phyloP scores from a whole-genome alignment of 2,797 vertebrate species.

The Tauraco hartlaubi region DNA sequence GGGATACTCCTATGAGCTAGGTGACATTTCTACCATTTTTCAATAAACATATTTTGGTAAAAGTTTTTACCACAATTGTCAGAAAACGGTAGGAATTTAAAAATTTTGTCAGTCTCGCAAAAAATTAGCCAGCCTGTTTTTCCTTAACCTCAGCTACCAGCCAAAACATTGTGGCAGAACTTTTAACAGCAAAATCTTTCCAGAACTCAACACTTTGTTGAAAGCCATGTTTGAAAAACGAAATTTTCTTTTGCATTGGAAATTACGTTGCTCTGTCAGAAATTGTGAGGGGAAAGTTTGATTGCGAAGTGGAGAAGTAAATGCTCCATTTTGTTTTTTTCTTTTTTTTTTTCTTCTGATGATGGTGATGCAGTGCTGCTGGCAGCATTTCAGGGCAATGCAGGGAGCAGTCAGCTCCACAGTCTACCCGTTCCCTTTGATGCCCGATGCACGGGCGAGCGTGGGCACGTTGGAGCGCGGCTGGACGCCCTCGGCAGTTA shows the following conservation, averaged over 20 bases:
- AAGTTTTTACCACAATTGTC: background rate
- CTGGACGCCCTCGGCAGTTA: too few relatives aligned
- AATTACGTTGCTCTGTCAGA: background rate
- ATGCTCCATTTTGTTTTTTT: background rate
- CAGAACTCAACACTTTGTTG: background rate
- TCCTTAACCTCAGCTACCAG: background rate
- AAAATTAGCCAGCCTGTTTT: background rate
- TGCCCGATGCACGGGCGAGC: too few relatives aligned
- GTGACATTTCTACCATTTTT: rapidly evolving
- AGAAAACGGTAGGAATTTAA: background rate
- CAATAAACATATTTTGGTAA: background rate
- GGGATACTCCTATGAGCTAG: rapidly evolving
- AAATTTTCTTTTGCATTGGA: background rate
- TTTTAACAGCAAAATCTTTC: background rate
- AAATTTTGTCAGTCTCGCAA: background rate
- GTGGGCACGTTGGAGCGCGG: too few relatives aligned
- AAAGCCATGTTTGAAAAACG: background rate
- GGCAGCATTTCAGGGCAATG: too few relatives aligned
- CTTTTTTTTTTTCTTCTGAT: too few relatives aligned
- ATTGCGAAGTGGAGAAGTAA: background rate
- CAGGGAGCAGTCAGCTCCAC: too few relatives aligned
- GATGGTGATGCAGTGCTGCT: too few relatives aligned
- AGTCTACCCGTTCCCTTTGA: too few relatives aligned
- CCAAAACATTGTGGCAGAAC: background rate
- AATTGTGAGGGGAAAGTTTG: background rate